Evolutionary conservation across 2,113 vertebrate genomes (phyloP).

Genomic region (Zeus faber): DNA sequence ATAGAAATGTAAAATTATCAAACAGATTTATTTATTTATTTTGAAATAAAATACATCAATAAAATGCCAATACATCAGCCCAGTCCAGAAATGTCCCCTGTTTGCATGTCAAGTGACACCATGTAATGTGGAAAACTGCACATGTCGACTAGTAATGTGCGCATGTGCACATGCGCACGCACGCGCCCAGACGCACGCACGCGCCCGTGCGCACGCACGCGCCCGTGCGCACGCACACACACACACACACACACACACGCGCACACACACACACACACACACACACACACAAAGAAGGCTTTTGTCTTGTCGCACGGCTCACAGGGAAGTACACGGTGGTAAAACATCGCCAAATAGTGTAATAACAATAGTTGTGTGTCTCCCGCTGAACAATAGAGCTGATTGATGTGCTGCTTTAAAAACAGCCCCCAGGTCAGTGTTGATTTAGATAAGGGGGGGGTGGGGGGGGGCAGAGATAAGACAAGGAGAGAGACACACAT

Average conservation of each 20-base stretch:
- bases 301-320: constrained; percentile 23
- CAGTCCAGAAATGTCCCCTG: too few species aligned
- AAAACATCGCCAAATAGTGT: background rate
- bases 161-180: background rate
- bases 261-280: background rate
- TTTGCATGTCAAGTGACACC: too few species aligned
- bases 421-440: constrained; percentile 7
- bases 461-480: too few species aligned
- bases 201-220: too few species aligned
- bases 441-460: background rate
- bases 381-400: constrained; percentile 1
- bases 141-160: too few species aligned
- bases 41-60: too few species aligned
- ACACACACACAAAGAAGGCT: constrained; percentile 11
- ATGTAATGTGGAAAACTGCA: too few species aligned
- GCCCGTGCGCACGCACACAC: too few species aligned
- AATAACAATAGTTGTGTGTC: constrained; percentile 8
- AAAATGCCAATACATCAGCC: too few species aligned
- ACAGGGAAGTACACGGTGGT: constrained; percentile 18
- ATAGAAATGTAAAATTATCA: too few species aligned
- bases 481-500: too few species aligned
- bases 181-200: background rate
- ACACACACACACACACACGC: background rate
- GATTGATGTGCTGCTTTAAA: constrained; percentile 11
- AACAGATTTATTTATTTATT: too few species aligned